Evolutionary conservation across 2,113 vertebrate genomes (phyloP).

Genomic region (Trichomycterus rosablanca): DNA sequence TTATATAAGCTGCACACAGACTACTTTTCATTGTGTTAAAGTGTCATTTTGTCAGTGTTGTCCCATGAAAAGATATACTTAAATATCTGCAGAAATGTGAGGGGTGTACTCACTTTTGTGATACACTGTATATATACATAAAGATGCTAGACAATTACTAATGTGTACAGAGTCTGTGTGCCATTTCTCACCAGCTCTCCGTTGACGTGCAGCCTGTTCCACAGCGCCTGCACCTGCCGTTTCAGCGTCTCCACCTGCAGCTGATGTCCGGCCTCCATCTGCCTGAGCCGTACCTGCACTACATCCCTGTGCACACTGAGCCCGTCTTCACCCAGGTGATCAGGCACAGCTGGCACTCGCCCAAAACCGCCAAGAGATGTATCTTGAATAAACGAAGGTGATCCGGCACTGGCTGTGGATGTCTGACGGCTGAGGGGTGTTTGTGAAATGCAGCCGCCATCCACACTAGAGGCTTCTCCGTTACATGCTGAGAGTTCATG

Average conservation of each 20-base stretch:
- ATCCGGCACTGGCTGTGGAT: conserved; percentile 71
- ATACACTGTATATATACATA: no score
- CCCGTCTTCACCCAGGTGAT: conserved; percentile 87
- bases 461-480: conserved; percentile 57
- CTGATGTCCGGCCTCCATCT: conserved; percentile 91
- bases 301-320: conserved; percentile 83
- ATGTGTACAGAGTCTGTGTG: no score
- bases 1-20: no score
- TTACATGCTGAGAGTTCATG: conserved; percentile 63
- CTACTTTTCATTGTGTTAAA: no score
- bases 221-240: conserved; percentile 91
- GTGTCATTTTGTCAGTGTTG: no score
- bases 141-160: no score
- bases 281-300: conserved; percentile 88
- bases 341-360: conserved; percentile 52
- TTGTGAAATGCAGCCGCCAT: conserved; percentile 67
- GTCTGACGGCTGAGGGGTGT: conserved; percentile 76
- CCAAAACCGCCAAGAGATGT: conserved; percentile 43
- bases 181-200: conserved; percentile 84
- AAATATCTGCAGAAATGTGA: no score
- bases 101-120: no score
- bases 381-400: conserved; percentile 67
- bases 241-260: conserved; percentile 93
- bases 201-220: conserved; percentile 83
- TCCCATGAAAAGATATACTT: no score